Percentiles rank a stretch among this genome's conserved stretches.
Evolutionary conservation across 1,140 invertebrate genomes (phyloP).

Genomic region (Tyrophagus putrescentiae): DNA sequence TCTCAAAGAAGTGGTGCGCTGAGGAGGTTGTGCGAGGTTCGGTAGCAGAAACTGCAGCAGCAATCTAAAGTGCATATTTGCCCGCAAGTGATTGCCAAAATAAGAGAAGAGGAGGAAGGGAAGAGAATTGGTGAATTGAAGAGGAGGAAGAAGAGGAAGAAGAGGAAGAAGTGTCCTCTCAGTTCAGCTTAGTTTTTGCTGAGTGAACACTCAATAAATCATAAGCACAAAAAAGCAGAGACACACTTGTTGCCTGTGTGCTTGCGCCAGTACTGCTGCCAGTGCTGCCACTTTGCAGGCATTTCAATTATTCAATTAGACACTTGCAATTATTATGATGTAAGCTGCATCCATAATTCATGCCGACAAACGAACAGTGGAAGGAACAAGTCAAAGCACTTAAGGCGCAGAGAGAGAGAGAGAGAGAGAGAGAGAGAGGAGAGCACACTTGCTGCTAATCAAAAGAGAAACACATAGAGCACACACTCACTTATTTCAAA

Average conservation of each 20-base stretch:
- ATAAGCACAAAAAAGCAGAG: not conserved
- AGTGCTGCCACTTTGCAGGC: not conserved
- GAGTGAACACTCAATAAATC: conserved; percentile 13
- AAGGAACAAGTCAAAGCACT: not conserved
- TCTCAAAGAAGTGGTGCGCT: no score
- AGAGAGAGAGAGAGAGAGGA: no score
- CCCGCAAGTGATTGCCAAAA: not conserved
- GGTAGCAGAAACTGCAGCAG: no score
- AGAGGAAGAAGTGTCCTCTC: no score
- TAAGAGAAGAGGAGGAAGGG: not conserved
- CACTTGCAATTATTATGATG: conserved; percentile 13
- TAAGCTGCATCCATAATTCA: conserved; percentile 14
- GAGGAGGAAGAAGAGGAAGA: not conserved
- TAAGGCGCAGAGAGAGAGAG: no score
- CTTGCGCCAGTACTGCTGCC: no score
- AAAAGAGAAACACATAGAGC: no score
- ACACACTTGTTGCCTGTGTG: no score
- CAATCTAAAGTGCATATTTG: conserved; percentile 12
- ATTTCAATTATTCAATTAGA: conserved; percentile 9
- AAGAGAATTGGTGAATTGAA: conserved; percentile 3
- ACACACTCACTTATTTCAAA: no score
- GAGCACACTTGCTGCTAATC: no score
- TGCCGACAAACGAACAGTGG: not conserved
- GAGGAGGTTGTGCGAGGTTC: no score
- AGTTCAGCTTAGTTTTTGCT: no score